These are phyloP conservation scores for Geophilus truncorum DNA, from an alignment of 2,888 invertebrate species.

Conservation along the genomic window DNA sequence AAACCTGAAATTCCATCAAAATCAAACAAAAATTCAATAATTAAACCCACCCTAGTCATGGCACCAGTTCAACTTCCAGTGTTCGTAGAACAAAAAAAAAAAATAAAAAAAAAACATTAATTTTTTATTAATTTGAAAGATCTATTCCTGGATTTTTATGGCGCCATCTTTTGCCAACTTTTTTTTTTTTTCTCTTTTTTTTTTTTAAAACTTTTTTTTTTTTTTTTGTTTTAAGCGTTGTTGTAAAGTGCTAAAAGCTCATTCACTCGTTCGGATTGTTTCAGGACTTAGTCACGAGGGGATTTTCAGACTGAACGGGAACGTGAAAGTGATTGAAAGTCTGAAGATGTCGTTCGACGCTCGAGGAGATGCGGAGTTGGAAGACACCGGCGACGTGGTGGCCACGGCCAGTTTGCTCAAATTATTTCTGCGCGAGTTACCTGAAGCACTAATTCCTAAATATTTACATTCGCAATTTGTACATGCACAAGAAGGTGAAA, in stretches of 20 bases:
- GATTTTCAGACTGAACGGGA: conserved; percentile 56
- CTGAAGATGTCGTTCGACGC: conserved; percentile 54
- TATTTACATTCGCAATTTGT: conserved; percentile 47
- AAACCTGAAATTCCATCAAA: no score
- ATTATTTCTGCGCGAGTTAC: conserved; percentile 56
- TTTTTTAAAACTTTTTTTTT: background rate
- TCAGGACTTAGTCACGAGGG: conserved; percentile 52
- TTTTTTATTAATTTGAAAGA: no score
- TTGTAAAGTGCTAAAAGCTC: background rate
- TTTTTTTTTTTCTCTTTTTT: background rate
- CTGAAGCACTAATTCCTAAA: conserved; percentile 53
- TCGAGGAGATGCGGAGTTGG: conserved; percentile 55
- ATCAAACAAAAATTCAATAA: no score
- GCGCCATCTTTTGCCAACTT: no score
- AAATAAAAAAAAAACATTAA: no score
- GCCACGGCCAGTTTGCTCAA: conserved; percentile 57
- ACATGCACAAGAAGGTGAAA: conserved; percentile 46
- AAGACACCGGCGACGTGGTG: conserved; percentile 53
- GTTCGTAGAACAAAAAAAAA: no score
- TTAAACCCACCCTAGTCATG: no score
- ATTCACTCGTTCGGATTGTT: conserved; percentile 27
- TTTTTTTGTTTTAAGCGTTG: no score
- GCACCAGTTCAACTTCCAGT: background rate
- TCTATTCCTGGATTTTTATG: no score
- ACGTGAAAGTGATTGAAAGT: conserved; percentile 53